Evolutionary conservation across 2,888 invertebrate genomes (phyloP), one percentile per base, ranked within the genome.

Genomic region (Argyresthia goedartella): DNA sequence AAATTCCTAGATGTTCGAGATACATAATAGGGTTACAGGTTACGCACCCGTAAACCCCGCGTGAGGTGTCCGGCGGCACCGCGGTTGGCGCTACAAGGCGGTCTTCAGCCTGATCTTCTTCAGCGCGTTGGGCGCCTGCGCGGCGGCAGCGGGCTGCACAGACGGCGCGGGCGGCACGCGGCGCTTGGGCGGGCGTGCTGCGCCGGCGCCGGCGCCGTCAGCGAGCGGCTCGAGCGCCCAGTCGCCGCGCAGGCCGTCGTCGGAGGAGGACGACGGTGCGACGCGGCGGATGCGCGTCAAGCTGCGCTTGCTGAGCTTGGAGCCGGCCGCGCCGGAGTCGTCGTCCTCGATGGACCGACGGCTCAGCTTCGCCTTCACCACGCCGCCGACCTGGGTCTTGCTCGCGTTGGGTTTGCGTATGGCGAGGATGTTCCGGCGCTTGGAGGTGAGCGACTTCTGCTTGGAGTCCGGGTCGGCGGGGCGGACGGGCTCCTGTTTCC

Each of bases 71-170:
- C 43, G 50, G 25, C 15, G 15, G 42, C 52, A 49, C 51, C 71
- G 74, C 55, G 65, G 66, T 57, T 61, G 62, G 60, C 71, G 81
- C 78, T 84, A 84, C 69, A 77, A 66, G 60, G 62, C 75, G 7
- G 77, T 70, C 65, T 85, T 85, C 48, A 85, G 70, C 52, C 85
- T 69, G 60, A 84, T 81, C 71, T 85, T 85, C 64, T 85, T 85
- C 55, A 85, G n/a, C n/a, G n/a, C n/a, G n/a, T 78, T 1, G 52
- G 49, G 0, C 16, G 15, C 39, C 47, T 3, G 41, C 25, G 34
- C 39, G 44, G 41, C 13, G 51, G 54, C 65, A 74, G 57, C 15
- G 82, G 75, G n/a, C n/a, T n/a, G n/a, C n/a, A n/a, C 48, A n/a
- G 76, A 59, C 1, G 74, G 67, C 57, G 63, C 66, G 39, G 73